Evolutionary conservation across 2,888 invertebrate genomes (phyloP), one percentile per base, ranked within the genome.

Genomic region (Melinaea menophilus): DNA sequence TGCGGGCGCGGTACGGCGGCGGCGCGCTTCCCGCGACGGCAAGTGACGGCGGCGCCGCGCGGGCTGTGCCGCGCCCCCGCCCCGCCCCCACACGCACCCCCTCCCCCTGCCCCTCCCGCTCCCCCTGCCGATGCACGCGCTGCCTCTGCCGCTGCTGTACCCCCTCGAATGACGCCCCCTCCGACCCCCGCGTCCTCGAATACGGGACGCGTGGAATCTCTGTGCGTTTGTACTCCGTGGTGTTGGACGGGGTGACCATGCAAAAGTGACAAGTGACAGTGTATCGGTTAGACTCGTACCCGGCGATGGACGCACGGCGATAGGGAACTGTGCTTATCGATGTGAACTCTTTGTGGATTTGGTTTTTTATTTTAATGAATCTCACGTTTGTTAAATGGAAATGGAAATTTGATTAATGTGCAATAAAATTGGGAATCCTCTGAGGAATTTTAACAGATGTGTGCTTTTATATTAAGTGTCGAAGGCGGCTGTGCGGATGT

Each of bases 1-100:
- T 48, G 71, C 79, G 63, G 85, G 84, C 70, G 81, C 77, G 66
- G 82, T 79, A 68, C 90, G 92, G 73, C 90, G 94, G 77, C 92
- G 94, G 80, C 93, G 94, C 80, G 91, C 92, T 73, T 94, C 94
- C 70, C 93, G 94, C 84, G 94, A 94, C 89, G 94, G 93, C 91
- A 94, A 94, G 94, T 95, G 94, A 94, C 93, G 92, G 85, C 86
- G 90, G 92, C 91, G 86, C 79, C 88, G 85, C 86, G 86, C 91
- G 91, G 90, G 85, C 85, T 84, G 83, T 80, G 80, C 81, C 85
- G 85, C 73, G 68, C 74, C 71, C 67, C 63, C 73, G 64, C 72
- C 69, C 58, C 68, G 63, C 61, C 68, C 73, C 59, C 70, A 65
- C 63, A 64, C 69, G 67, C 68, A 68, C 66, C 79, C 61, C 63